Percentiles rank a stretch among this genome's conserved stretches.
Conservation (phyloP, 2,797 vertebrate genomes). For the Rhyacichthys aspro region DNA sequence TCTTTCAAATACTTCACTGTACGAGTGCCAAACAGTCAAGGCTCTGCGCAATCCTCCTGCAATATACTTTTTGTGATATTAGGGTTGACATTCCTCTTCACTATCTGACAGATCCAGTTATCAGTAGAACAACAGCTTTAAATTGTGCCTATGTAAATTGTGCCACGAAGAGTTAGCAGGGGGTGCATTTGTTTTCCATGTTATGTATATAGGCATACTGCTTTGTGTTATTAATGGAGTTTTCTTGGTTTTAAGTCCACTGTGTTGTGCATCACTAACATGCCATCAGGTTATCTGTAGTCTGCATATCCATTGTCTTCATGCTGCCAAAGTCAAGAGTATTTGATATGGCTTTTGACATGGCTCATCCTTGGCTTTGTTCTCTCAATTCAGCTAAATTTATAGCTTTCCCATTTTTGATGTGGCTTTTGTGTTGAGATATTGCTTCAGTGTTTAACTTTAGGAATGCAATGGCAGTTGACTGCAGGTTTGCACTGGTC, state of each 20-base stretch:
- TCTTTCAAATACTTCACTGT: no score
- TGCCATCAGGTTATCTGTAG: slow-evolving; percentile 69
- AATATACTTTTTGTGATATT: no score
- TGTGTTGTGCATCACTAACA: slow-evolving; percentile 64
- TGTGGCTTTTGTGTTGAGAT: no score
- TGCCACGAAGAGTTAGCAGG: slow-evolving; percentile 44
- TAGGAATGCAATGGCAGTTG: no score
- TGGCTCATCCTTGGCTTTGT: slow-evolving; percentile 71
- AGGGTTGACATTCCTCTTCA: slow-evolving; percentile 52
- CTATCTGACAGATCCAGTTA: slow-evolving; percentile 65
- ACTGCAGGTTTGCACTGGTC: no score
- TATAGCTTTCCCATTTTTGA: no score
- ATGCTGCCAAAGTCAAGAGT: slow-evolving; percentile 66
- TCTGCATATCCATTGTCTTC: slow-evolving; percentile 59
- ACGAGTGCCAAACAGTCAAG: no score
- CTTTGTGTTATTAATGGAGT: slow-evolving; percentile 69
- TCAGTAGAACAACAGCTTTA: slow-evolving; percentile 59
- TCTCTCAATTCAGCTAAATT: no score
- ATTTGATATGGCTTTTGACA: slow-evolving; percentile 76
- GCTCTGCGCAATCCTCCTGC: no score
- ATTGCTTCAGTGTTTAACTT: no score
- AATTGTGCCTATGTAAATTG: slow-evolving; percentile 73
- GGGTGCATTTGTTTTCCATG: slow-evolving; percentile 56
- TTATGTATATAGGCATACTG: slow-evolving; percentile 52
- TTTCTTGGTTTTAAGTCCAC: slow-evolving; percentile 64